Conservation (phyloP, 2,797 vertebrate genomes). For the Tangara arthus region DNA sequence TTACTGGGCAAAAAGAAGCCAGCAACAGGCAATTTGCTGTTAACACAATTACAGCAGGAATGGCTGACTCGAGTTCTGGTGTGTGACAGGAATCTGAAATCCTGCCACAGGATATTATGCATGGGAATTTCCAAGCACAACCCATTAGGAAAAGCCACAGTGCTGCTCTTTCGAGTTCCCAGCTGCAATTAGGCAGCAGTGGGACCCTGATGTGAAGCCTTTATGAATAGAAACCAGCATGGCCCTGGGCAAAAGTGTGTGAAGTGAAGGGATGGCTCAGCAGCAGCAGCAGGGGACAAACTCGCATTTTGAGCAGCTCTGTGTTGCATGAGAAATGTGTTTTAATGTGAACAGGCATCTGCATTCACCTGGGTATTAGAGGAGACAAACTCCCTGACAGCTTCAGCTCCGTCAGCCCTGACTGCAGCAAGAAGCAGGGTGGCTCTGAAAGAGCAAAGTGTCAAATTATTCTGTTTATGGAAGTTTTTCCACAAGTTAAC, state of each 20-base stretch:
- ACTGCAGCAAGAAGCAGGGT: not conserved
- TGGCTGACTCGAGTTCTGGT: not conserved
- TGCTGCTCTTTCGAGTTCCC: constrained; percentile 13
- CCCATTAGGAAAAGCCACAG: constrained; percentile 39
- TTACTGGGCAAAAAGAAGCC: not conserved
- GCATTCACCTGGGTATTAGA: not conserved
- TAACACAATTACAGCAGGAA: constrained; percentile 3
- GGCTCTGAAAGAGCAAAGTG: not conserved
- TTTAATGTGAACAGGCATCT: constrained; percentile 12
- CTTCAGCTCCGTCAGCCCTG: not conserved
- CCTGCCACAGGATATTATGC: not conserved
- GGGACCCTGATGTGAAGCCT: constrained; percentile 27
- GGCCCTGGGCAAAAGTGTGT: constrained; percentile 25
- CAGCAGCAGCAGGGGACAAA: constrained; percentile 17
- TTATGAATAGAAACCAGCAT: constrained; percentile 41
- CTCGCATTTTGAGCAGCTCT: not conserved
- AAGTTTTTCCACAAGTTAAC: not conserved
- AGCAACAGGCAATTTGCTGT: constrained; percentile 40
- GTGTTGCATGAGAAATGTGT: not conserved
- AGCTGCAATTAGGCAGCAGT: constrained; percentile 52
- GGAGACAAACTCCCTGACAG: not conserved
- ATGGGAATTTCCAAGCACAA: constrained; percentile 24
- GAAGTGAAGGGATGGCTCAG: constrained; percentile 21
- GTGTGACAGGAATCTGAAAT: constrained; percentile 37
- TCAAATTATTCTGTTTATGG: not conserved